These are phyloP conservation scores for Chromoteleia sp. DNA, from an alignment of 2,888 invertebrate genomes.

Conservation along the genomic window DNA sequence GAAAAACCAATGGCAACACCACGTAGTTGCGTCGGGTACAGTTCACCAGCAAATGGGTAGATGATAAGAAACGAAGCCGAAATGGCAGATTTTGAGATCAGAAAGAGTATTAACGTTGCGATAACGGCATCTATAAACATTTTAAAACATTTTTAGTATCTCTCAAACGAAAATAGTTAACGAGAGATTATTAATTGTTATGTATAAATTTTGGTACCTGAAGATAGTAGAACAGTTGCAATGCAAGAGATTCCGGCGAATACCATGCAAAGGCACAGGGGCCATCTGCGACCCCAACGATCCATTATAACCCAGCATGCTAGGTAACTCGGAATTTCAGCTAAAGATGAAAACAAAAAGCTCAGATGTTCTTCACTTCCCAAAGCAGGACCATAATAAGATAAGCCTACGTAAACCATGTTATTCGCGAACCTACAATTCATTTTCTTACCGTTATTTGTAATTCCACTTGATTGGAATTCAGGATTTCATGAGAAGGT, in stretches of 20 bases:
- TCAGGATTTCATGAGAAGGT: no score
- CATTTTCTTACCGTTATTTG: no score
- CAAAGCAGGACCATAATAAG: conserved; percentile 95
- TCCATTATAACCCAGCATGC: conserved; percentile 96
- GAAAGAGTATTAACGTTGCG: conserved; percentile 90
- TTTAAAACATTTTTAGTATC: neutral
- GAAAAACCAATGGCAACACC: conserved; percentile 96
- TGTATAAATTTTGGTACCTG: conserved; percentile 85
- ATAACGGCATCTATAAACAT: conserved; percentile 88
- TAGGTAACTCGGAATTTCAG: conserved; percentile 95
- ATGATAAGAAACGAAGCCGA: conserved; percentile 96
- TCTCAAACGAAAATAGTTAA: no score
- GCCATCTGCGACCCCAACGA: conserved; percentile 94
- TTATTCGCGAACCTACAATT: conserved; percentile 92
- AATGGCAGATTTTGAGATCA: conserved; percentile 94
- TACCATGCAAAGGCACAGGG: conserved; percentile 91
- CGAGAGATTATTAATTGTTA: neutral
- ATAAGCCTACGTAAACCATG: conserved; percentile 95
- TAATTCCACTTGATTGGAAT: neutral
- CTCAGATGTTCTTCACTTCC: conserved; percentile 95
- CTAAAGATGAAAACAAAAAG: conserved; percentile 93
- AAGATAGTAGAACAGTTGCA: conserved; percentile 92
- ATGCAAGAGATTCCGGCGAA: conserved; percentile 92
- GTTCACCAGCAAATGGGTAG: conserved; percentile 96
- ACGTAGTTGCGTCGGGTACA: conserved; percentile 95